Base-by-base conservation (phyloP, 2,888 invertebrate genomes). In the Drosophila vallismaia region DNA sequence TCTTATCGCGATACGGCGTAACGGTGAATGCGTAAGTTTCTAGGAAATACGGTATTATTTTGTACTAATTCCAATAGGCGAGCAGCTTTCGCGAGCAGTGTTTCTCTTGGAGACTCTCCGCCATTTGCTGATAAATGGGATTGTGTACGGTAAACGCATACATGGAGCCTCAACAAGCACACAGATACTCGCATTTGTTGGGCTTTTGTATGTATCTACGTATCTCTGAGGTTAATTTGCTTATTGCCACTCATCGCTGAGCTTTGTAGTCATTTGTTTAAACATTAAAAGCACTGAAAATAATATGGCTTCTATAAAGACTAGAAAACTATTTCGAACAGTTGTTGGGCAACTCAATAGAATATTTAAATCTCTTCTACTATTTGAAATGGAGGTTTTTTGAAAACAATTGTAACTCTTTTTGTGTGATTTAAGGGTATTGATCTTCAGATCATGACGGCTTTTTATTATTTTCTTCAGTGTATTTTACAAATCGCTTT, bases 1-100 rank as follows among this genome's bases (percentile, higher is more conserved):
- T 28, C 14, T 28, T 44, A 6, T 9, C 24, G 10, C 33, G 60
- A 50, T 83, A 86, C 88, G 82, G 71, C 82, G 77, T 77, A 88
- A 75, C 87, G 77, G 88, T 79, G 74, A 76, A 75, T 77, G 77
- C 85, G 82, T 86, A 86, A 84, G 74, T 71, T 77, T 86, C 77
- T 81, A 79, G 87, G 87, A 89, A 87, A 82, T 89, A 86, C 87
- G 79, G 87, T 87, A 85, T 81, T 86, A 88, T 86, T 88, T 89
- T 89, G 88, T 88, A 89, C 86, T 88, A 88, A 89, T 85, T 82
- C 60, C 69, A 89, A 74, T 80, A 88, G 87, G 86, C 73, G 72
- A 69, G 42, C 87, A 89, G 86, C 79, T 52, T 70, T 63, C 6
- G 38, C 40, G 9, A 78, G 85, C 71, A 73, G 53, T 31, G 29